Percentiles rank a stretch among this genome's conserved stretches.
phyloP scores from a whole-genome alignment of 30 jellyfish, hydroid and myxozoan genomes.

The Rhopilema esculentum region DNA sequence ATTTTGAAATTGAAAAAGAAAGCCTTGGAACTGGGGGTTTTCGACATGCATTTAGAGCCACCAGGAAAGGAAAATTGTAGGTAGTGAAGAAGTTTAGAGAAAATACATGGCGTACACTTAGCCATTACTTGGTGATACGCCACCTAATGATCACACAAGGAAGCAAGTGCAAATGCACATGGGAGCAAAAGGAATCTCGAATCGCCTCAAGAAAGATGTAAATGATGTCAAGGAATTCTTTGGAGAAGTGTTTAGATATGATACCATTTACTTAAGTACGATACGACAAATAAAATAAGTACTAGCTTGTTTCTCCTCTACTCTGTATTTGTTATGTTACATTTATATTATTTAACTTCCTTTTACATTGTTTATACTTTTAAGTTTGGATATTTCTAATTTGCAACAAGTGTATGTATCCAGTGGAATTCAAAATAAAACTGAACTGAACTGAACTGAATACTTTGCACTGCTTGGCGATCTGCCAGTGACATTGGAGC shows the following conservation, averaged over 20 bases:
- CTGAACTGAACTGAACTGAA: no score
- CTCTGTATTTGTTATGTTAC: no score
- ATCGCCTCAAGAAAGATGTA: constrained; percentile 15
- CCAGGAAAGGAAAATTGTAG: background rate
- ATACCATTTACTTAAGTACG: no score
- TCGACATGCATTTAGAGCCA: constrained; percentile 7
- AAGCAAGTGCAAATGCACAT: constrained; percentile 38
- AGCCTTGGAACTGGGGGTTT: constrained; percentile 5
- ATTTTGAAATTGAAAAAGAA: background rate
- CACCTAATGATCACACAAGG: constrained; percentile 10
- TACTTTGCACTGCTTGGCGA: background rate
- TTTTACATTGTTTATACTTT: no score
- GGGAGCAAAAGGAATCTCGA: constrained; percentile 21
- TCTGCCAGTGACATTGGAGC: constrained; percentile 36
- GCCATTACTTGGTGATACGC: constrained; percentile 20
- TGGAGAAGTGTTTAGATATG: background rate
- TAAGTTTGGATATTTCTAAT: no score
- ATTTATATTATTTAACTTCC: no score
- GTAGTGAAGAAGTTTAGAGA: background rate
- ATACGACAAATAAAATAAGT: no score
- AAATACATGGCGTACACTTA: background rate
- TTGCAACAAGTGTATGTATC: no score
- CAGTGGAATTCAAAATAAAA: no score
- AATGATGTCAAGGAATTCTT: constrained; percentile 4
- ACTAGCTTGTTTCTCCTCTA: no score